Percentiles rank a stretch among this genome's conserved stretches.
These are phyloP conservation scores for Drosophila vallismaia DNA, from an alignment of 2,888 invertebrate genomes.

Conservation along the genomic window DNA sequence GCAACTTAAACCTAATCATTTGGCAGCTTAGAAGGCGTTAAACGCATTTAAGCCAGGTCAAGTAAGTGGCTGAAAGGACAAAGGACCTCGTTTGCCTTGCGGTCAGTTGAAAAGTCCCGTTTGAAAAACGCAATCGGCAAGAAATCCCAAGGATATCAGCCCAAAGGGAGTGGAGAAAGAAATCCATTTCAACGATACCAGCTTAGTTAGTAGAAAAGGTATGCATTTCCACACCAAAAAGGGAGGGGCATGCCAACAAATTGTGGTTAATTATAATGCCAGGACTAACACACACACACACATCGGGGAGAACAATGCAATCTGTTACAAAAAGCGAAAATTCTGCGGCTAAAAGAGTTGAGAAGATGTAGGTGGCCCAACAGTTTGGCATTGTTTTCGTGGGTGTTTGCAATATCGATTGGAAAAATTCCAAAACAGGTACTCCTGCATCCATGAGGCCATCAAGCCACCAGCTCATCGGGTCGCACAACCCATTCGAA, in stretches of 20 bases:
- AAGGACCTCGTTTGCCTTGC: slow-evolving; percentile 44
- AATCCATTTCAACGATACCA: not conserved
- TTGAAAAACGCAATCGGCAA: slow-evolving; percentile 11
- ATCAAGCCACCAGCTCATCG: not conserved
- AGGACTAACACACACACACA: slow-evolving; percentile 27
- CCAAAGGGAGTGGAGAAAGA: slow-evolving; percentile 5
- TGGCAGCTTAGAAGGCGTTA: slow-evolving; percentile 70
- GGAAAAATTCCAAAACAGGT: slow-evolving; percentile 7
- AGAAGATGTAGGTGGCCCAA: not conserved
- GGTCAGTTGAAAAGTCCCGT: slow-evolving; percentile 50
- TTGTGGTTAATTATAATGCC: slow-evolving; percentile 68
- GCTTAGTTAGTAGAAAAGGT: slow-evolving; percentile 23
- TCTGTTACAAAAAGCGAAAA: slow-evolving; percentile 41
- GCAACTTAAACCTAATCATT: slow-evolving; percentile 68
- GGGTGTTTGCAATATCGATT: slow-evolving; percentile 38
- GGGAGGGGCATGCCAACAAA: slow-evolving; percentile 20
- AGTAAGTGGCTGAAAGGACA: slow-evolving; percentile 55
- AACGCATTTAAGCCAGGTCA: slow-evolving; percentile 64
- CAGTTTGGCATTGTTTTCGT: slow-evolving; percentile 5
- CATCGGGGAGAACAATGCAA: slow-evolving; percentile 34
- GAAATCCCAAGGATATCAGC: slow-evolving; percentile 21
- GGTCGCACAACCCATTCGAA: not conserved
- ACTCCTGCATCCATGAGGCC: not conserved
- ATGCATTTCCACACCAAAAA: slow-evolving; percentile 3
- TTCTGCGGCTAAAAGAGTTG: slow-evolving; percentile 19